Percentiles rank a stretch among this genome's conserved stretches.
These are phyloP conservation scores for Ramphastos sulfuratus DNA, from an alignment of 2,113 vertebrate genomes.

Conservation along the genomic window DNA sequence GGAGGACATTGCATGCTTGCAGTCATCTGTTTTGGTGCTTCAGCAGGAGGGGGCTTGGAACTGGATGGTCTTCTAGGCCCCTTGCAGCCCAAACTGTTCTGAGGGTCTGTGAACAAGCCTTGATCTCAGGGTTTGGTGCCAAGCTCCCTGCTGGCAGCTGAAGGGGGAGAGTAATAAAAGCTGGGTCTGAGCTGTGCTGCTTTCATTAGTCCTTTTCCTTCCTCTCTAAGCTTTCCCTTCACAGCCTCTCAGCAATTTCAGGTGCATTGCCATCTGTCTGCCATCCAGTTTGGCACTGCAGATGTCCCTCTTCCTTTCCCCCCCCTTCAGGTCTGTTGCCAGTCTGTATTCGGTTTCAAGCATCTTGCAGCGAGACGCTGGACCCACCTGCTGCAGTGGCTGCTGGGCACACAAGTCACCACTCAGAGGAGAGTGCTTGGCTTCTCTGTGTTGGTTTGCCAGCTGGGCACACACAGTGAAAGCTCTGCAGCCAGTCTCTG, in stretches of 20 bases:
- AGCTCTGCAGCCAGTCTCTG: background rate
- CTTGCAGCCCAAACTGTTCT: too few species aligned
- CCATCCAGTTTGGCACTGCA: background rate
- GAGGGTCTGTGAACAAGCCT: background rate
- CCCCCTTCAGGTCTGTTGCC: background rate
- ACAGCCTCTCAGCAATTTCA: background rate
- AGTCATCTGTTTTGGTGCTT: too few species aligned
- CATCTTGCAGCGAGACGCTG: background rate
- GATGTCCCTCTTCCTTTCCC: background rate
- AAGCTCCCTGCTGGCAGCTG: background rate
- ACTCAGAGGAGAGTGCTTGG: background rate
- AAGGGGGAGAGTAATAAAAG: background rate
- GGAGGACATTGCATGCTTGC: too few species aligned
- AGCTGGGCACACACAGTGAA: background rate
- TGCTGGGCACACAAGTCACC: background rate
- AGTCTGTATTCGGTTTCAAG: background rate
- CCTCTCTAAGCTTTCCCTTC: background rate
- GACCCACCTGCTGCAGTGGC: background rate
- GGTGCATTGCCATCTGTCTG: background rate
- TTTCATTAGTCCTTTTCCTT: background rate
- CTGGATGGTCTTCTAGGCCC: too few species aligned
- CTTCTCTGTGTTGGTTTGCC: background rate
- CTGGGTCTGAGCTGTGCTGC: background rate
- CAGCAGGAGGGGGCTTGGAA: too few species aligned
- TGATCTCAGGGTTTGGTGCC: background rate